phyloP scores from a whole-genome alignment of 2,888 invertebrate species.

The Drepana falcataria region DNA sequence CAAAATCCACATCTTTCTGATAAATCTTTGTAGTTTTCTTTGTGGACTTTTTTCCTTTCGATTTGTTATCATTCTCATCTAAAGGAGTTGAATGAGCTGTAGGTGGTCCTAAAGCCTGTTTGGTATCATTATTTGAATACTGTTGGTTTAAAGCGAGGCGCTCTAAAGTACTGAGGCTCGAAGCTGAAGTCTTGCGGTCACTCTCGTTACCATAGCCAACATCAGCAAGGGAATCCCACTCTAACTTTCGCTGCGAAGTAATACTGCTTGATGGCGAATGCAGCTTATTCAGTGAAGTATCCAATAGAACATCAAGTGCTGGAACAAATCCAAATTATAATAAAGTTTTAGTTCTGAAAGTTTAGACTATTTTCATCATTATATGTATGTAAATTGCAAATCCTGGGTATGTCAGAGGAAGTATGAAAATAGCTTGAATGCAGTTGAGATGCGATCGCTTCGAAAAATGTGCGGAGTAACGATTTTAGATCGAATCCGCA shows the following conservation, averaged over 20 bases:
- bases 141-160: conserved; percentile 78
- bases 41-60: conserved; percentile 45
- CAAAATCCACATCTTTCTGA: conserved; percentile 57
- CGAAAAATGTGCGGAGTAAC: too few relatives aligned
- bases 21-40: conserved; percentile 60
- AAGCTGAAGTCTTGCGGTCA: conserved; percentile 68
- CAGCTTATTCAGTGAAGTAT: conserved; percentile 59
- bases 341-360: background rate
- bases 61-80: conserved; percentile 46
- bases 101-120: conserved; percentile 59
- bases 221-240: conserved; percentile 94
- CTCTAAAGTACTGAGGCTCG: conserved; percentile 80
- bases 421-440: too few relatives aligned
- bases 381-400: too few relatives aligned
- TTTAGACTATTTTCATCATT: too few relatives aligned
- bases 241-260: conserved; percentile 85
- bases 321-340: conserved; percentile 25
- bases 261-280: conserved; percentile 86
- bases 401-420: too few relatives aligned
- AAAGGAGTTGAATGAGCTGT: conserved; percentile 77
- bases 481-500: too few relatives aligned
- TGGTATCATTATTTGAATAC: conserved; percentile 61
- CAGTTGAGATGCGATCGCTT: too few relatives aligned
- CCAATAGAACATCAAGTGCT: conserved; percentile 59
- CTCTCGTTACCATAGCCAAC: conserved; percentile 86